These are phyloP conservation scores for Listronotus bonariensis DNA, from an alignment of 1,140 invertebrate genomes.

Conservation along the genomic window DNA sequence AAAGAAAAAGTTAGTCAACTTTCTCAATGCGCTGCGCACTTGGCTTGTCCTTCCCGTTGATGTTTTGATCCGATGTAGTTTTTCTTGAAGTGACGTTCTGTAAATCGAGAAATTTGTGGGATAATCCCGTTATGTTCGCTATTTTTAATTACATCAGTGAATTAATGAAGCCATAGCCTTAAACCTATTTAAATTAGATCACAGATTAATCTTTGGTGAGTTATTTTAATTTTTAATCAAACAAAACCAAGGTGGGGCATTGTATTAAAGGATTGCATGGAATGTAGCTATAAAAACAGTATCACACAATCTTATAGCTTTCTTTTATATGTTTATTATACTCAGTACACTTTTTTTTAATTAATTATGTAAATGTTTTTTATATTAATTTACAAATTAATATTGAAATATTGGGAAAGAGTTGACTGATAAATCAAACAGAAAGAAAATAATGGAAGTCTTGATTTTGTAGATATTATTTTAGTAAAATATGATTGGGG, in stretches of 20 bases:
- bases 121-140: slow-evolving; percentile 18
- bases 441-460: too few relatives aligned
- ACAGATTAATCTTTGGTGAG: slow-evolving; percentile 13
- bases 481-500: too few relatives aligned
- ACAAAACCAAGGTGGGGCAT: slow-evolving; percentile 4
- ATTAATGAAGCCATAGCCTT: slow-evolving; percentile 14
- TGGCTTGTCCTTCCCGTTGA: slow-evolving; percentile 5
- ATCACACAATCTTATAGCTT: too few relatives aligned
- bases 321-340: too few relatives aligned
- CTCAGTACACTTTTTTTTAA: too few relatives aligned
- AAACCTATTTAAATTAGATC: slow-evolving; percentile 15
- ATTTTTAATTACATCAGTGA: slow-evolving; percentile 7
- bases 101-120: slow-evolving; percentile 6
- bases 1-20: too few relatives aligned
- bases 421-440: too few relatives aligned
- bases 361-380: too few relatives aligned
- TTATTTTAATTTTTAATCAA: slow-evolving; percentile 5
- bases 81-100: slow-evolving; percentile 28
- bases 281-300: too few relatives aligned
- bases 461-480: too few relatives aligned
- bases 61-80: slow-evolving; percentile 7
- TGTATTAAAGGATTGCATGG: neutral
- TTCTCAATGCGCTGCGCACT: neutral
- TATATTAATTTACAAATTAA: too few relatives aligned
- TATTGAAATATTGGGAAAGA: too few relatives aligned